A percentile compares a stretch with the other conserved stretches of the same genome.
Evolutionary conservation across 2,797 vertebrate genomes (phyloP).

Genomic region (Cryptoblepharus egeriae): DNA sequence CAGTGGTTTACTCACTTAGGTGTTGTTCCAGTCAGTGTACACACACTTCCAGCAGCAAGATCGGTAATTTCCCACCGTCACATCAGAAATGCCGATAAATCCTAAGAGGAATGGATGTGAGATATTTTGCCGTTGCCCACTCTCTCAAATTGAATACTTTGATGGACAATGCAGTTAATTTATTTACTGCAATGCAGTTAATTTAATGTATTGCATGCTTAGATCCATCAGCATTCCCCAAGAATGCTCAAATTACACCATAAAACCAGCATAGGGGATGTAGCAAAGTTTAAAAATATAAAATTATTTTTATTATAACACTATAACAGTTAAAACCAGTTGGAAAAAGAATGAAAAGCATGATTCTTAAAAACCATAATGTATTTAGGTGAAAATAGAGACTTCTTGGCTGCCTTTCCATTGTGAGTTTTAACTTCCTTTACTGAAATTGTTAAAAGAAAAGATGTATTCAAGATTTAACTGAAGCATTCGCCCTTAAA

Average conservation of each 20-base stretch:
- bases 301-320: no score
- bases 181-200: neutral
- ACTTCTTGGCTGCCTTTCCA: neutral
- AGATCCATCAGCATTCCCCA: neutral
- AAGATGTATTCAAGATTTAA: no score
- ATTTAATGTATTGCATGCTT: no score
- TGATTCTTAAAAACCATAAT: neutral
- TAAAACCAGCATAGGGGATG: neutral
- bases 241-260: neutral
- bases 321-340: no score
- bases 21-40: slow-evolving; percentile 66
- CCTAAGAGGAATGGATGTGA: slow-evolving; percentile 19
- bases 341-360: no score
- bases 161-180: slow-evolving; percentile 1
- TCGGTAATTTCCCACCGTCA: slow-evolving; percentile 66
- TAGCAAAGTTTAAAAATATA: neutral
- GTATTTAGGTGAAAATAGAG: neutral
- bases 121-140: no score
- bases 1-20: slow-evolving; percentile 62
- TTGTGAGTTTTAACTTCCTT: neutral
- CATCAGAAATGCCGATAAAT: slow-evolving; percentile 47
- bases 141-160: neutral
- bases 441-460: neutral
- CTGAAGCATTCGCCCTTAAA: no score
- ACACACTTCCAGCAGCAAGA: slow-evolving; percentile 62